phyloP scores from a whole-genome alignment of 2,113 vertebrate species.

The Variabilichromis moorii region DNA sequence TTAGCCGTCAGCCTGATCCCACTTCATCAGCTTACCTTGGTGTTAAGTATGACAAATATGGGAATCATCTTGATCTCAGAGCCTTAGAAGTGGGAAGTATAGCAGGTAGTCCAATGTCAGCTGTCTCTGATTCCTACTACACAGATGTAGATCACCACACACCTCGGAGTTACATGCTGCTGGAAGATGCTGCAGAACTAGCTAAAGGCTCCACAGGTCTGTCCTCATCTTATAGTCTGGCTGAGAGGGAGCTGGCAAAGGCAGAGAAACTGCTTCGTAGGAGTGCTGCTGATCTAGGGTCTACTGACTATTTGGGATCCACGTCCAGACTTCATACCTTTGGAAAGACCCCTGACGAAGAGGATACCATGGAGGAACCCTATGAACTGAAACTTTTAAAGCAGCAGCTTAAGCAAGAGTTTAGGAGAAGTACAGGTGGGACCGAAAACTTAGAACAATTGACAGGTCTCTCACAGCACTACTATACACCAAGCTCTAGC shows the following conservation, averaged over 20 bases:
- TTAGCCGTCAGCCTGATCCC: conserved; percentile 85
- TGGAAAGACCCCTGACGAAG: conserved; percentile 92
- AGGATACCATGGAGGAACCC: conserved; percentile 96
- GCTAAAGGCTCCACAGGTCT: conserved; percentile 81
- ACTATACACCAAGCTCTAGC: conserved; percentile 78
- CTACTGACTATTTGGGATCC: conserved; percentile 88
- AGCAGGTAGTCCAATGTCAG: conserved; percentile 88
- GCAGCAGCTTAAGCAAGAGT: conserved; percentile 98
- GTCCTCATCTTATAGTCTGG: conserved; percentile 84
- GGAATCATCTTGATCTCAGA: conserved; percentile 86
- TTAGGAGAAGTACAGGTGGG: conserved; percentile 88
- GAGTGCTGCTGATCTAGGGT: conserved; percentile 78
- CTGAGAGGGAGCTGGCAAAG: conserved; percentile 91
- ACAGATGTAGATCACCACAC: conserved; percentile 90
- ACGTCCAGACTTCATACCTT: conserved; percentile 86
- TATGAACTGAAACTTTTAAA: conserved; percentile 96
- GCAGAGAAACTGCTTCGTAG: conserved; percentile 84
- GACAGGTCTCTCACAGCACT: conserved; percentile 86
- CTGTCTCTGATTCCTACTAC: conserved; percentile 93
- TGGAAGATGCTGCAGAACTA: conserved; percentile 95
- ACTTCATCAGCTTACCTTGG: conserved; percentile 83
- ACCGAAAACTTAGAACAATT: conserved; percentile 89
- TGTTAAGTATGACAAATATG: conserved; percentile 93
- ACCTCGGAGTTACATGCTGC: conserved; percentile 85
- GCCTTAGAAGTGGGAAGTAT: conserved; percentile 86